Conservation (phyloP, 1,140 invertebrate genomes). For the Bombus turneri region DNA sequence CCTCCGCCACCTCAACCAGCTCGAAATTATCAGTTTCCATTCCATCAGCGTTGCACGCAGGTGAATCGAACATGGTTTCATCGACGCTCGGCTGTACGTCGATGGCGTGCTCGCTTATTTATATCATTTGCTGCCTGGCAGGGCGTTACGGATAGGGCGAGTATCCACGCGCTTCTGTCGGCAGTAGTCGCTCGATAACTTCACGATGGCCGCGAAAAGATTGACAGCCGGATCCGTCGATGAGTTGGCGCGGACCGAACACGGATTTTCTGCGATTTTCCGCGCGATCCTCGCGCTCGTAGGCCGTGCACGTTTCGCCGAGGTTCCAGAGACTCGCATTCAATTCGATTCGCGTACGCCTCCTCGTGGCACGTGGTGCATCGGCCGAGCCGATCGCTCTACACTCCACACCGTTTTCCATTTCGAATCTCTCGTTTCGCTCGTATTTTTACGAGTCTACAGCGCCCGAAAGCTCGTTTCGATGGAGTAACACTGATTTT, state of each 20-base stretch:
- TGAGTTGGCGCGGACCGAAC: conserved; percentile 67
- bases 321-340: conserved; percentile 68
- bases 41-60: neutral
- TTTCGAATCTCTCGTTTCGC: neutral
- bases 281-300: conserved; percentile 50
- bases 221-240: conserved; percentile 79
- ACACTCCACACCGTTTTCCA: neutral
- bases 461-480: neutral
- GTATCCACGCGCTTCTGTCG: conserved; percentile 14
- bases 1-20: neutral
- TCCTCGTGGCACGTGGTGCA: conserved; percentile 38
- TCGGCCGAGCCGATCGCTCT: conserved; percentile 12
- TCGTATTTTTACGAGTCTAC: neutral
- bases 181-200: conserved; percentile 72
- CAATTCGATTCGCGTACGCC: conserved; percentile 70
- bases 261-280: conserved; percentile 78
- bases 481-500: neutral
- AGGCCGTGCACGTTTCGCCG: conserved; percentile 71
- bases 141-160: conserved; percentile 69
- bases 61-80: conserved; percentile 8
- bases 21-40: neutral
- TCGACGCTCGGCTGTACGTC: neutral
- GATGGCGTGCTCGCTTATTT: conserved; percentile 66
- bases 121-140: conserved; percentile 73
- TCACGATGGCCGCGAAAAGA: conserved; percentile 77